Base-by-base conservation (phyloP, 2,888 invertebrate genomes). In the Eristalis tenax region DNA sequence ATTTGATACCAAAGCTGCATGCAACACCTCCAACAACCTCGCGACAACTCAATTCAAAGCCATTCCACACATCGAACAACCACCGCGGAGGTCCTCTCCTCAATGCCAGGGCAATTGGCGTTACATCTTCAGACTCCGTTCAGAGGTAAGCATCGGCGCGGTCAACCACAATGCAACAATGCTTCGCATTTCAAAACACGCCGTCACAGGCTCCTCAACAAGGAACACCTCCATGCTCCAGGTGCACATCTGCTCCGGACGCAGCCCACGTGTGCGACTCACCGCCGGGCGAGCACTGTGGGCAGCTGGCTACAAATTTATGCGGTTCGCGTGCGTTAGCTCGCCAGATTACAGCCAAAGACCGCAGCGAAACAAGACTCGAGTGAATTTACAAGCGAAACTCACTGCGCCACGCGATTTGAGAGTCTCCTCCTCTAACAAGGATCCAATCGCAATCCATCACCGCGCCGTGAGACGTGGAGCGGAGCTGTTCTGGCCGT, bases 371-470 rank as follows among this genome's bases (percentile, higher is more conserved):
- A 80, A 57, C 73, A 66, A 13, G 56, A 26, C 26, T 61, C 13
- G 70, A 28, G 57, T 32, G 22, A 10, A 63, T 57, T 59, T 66
- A 80, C 57, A 65, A 66, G 73, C 61, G n/a, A 43, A 71, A 71
- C 56, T 28, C 40, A 26, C 38, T 23, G 23, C 22, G 15, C 61
- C 63, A 26, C 26, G 57, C 28, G 23, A 38, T 56, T 4, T 18
- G 43, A 8, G 40, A n/a, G 15, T 26, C 59, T 22, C 77, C 73
- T 81, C 69, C 71, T 32, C 74, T 40, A 18, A 22, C 50, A 56
- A 82, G 77, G 78, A 78, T 50, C 74, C 64, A 73, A 82, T 70
- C 64, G 86, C 66, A 66, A 83, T 83, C 69, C 83, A 83, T 86
- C 82, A 75, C 83, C 18, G 23, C 40, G 57, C 28, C 43, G n/a